A percentile compares a stretch with the other conserved stretches of the same genome.
Evolutionary conservation across 2,797 vertebrate genomes (phyloP).

Genomic region (Halcyon leucocephala): DNA sequence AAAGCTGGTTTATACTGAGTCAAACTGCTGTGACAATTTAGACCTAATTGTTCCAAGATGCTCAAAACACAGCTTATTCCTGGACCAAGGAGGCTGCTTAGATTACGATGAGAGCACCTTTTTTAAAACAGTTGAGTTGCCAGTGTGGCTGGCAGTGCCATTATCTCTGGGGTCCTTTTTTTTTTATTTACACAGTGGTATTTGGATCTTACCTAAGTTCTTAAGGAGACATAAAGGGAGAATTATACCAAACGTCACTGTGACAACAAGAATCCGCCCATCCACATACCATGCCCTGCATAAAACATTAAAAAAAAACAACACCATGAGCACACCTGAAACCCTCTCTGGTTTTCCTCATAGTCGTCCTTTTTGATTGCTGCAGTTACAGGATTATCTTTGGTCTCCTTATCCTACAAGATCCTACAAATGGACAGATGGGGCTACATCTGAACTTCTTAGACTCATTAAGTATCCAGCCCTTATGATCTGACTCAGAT

Average conservation of each 20-base stretch:
- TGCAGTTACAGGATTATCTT: neutral
- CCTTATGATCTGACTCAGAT: conserved; percentile 3
- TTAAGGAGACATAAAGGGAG: conserved; percentile 93
- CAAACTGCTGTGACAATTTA: neutral
- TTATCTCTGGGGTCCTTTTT: neutral
- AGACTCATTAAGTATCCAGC: neutral
- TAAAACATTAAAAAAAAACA: conserved; percentile 41
- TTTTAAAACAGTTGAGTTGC: neutral
- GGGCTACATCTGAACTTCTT: neutral
- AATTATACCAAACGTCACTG: conserved; percentile 88
- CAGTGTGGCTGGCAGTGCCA: neutral
- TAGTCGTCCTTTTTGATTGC: neutral
- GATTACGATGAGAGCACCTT: neutral
- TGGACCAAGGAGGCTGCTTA: neutral
- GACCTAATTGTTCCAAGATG: conserved; percentile 1
- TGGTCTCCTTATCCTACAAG: neutral
- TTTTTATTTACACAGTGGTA: neutral
- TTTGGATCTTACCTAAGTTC: conserved; percentile 88
- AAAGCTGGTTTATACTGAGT: neutral
- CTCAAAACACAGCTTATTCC: neutral
- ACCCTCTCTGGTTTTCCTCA: neutral
- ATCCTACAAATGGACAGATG: neutral
- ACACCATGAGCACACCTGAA: neutral
- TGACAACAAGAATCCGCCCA: conserved; percentile 90
- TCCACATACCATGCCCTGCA: conserved; percentile 91